These are phyloP conservation scores for Brachyopa scutellaris DNA, from an alignment of 2,888 invertebrate genomes.

Conservation along the genomic window DNA sequence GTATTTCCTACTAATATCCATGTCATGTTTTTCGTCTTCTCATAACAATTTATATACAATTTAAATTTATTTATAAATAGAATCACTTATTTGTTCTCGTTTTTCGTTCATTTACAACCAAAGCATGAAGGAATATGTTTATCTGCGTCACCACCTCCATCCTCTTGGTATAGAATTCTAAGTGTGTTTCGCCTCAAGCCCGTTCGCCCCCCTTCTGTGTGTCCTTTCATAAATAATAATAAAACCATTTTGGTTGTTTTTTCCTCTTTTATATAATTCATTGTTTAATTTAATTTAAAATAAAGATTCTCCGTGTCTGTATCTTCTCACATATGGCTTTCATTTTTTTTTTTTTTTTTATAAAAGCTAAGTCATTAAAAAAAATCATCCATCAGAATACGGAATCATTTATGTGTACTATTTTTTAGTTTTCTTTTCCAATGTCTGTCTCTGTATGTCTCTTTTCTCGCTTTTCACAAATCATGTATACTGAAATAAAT, in stretches of 20 bases:
- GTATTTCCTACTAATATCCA: slow-evolving; percentile 69
- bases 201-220: slow-evolving; percentile 27
- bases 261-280: slow-evolving; percentile 21
- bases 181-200: slow-evolving; percentile 39
- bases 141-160: slow-evolving; percentile 43
- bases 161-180: slow-evolving; percentile 47
- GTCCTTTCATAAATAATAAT: slow-evolving; percentile 23
- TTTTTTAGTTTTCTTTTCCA: slow-evolving; percentile 6
- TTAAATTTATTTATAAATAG: slow-evolving; percentile 32
- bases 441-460: slow-evolving; percentile 36
- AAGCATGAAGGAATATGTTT: slow-evolving; percentile 59
- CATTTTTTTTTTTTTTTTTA: slow-evolving; percentile 29
- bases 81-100: slow-evolving; percentile 40
- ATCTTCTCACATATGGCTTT: slow-evolving; percentile 59
- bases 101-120: slow-evolving; percentile 26
- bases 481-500: slow-evolving; percentile 50
- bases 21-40: slow-evolving; percentile 65
- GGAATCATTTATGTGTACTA: slow-evolving; percentile 7
- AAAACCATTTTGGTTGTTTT: slow-evolving; percentile 8
- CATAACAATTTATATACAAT: slow-evolving; percentile 31
- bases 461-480: slow-evolving; percentile 57
- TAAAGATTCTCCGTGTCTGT: slow-evolving; percentile 34
- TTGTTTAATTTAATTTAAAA: slow-evolving; percentile 36
- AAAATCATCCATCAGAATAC: slow-evolving; percentile 22
- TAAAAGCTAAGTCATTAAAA: slow-evolving; percentile 17